phyloP scores from a whole-genome alignment of 1,140 invertebrate genomes.

The Nasonia giraulti region DNA sequence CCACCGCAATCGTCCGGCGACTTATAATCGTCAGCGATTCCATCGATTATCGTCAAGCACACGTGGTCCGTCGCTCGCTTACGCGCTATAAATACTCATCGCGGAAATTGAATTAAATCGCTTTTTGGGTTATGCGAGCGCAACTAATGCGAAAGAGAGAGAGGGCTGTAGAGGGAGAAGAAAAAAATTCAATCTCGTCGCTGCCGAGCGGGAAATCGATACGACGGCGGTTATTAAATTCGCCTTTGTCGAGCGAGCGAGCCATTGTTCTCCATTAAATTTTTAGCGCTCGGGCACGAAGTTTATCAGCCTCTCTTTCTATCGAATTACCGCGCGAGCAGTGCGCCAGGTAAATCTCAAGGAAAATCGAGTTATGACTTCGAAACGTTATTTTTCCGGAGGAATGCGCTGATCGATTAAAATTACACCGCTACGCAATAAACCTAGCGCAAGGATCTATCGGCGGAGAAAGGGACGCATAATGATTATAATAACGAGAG shows the following conservation, averaged over 20 bases:
- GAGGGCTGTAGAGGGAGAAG: background rate
- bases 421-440: background rate
- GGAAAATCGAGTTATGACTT: slow-evolving; percentile 10
- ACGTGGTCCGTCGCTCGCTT: background rate
- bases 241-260: background rate
- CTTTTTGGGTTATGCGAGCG: background rate
- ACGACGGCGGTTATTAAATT: slow-evolving; percentile 16
- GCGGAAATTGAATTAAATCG: background rate
- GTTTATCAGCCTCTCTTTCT: background rate
- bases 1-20: background rate
- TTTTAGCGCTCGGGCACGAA: background rate
- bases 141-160: background rate
- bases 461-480: background rate
- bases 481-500: background rate
- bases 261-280: slow-evolving; percentile 21
- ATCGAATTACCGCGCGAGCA: background rate
- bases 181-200: background rate
- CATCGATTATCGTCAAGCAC: background rate
- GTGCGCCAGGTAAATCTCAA: background rate
- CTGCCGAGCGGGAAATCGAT: background rate
- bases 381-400: background rate
- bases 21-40: background rate
- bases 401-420: background rate
- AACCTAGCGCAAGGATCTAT: background rate
- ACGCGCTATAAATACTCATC: background rate